These are phyloP conservation scores for Saguinus imperator DNA, from an alignment of 2,113 vertebrate genomes.

Conservation along the genomic window DNA sequence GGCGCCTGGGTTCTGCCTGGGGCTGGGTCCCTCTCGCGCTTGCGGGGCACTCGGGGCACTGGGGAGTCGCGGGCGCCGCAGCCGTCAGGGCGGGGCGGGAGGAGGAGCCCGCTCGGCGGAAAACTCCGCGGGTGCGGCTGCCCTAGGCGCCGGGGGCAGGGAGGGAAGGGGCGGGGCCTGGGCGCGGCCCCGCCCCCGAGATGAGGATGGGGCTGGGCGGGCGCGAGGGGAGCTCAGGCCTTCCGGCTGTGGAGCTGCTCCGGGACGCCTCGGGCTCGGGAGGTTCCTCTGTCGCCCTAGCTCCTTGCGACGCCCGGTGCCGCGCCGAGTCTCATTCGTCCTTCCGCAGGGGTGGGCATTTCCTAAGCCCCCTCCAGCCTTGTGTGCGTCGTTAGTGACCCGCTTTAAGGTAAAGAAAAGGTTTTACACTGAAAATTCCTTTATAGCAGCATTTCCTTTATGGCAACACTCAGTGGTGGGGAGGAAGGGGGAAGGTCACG, in stretches of 20 bases:
- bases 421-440: neutral
- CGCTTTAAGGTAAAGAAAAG: neutral
- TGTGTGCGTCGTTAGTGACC: neutral
- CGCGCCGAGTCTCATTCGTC: rapidly evolving
- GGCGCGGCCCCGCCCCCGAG: neutral
- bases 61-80: neutral
- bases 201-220: neutral
- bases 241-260: neutral
- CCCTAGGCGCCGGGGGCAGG: neutral
- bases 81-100: neutral
- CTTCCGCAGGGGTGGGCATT: neutral
- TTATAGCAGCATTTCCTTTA: neutral
- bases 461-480: neutral
- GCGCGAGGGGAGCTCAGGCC: rapidly evolving
- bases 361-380: neutral
- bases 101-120: neutral
- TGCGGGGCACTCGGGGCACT: neutral
- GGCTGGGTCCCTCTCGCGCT: neutral
- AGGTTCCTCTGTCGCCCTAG: neutral
- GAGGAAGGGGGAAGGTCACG: neutral
- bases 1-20: neutral
- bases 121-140: neutral
- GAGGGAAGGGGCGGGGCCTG: neutral
- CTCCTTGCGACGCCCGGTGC: rapidly evolving
- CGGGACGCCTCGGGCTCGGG: rapidly evolving